Evolutionary conservation across 1,140 invertebrate genomes (phyloP).

Genomic region (Drosophila ercepeae): DNA sequence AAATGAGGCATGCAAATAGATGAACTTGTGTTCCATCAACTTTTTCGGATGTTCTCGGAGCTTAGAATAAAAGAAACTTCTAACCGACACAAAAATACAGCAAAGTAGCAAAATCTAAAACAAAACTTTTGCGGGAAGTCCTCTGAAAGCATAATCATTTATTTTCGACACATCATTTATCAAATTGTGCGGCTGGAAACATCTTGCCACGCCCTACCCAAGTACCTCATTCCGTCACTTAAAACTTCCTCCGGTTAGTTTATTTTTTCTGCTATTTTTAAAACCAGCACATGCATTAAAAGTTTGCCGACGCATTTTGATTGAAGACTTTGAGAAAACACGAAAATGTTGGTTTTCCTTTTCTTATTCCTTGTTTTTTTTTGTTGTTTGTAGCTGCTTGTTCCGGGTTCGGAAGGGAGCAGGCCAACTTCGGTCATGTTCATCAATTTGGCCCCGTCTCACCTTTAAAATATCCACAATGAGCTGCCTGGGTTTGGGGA

Average conservation of each 20-base stretch:
- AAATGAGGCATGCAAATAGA: slow-evolving; percentile 62
- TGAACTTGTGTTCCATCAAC: slow-evolving; percentile 36
- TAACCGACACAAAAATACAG: slow-evolving; percentile 7
- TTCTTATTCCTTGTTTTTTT: slow-evolving; percentile 10
- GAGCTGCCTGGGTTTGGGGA: background rate
- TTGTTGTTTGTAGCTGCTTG: no score
- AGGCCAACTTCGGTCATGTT: slow-evolving; percentile 48
- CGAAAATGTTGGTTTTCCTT: slow-evolving; percentile 48
- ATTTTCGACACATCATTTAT: slow-evolving; percentile 82
- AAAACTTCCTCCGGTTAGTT: slow-evolving; percentile 45
- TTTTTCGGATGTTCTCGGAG: slow-evolving; percentile 12
- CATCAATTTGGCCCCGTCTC: slow-evolving; percentile 49
- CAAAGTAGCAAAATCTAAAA: slow-evolving; percentile 46
- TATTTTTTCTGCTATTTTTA: slow-evolving; percentile 5
- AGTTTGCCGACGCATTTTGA: slow-evolving; percentile 80
- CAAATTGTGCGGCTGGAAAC: slow-evolving; percentile 47
- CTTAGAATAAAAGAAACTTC: slow-evolving; percentile 26
- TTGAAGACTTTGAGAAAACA: slow-evolving; percentile 67
- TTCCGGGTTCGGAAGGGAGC: slow-evolving; percentile 10
- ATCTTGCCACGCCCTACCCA: slow-evolving; percentile 47
- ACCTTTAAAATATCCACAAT: background rate
- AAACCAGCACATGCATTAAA: slow-evolving; percentile 61
- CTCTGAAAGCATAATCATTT: slow-evolving; percentile 69
- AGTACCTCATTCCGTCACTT: slow-evolving; percentile 23
- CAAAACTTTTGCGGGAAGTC: slow-evolving; percentile 33